Conservation (phyloP, 2,888 invertebrate species). For the Lacanobia wlatinum region DNA sequence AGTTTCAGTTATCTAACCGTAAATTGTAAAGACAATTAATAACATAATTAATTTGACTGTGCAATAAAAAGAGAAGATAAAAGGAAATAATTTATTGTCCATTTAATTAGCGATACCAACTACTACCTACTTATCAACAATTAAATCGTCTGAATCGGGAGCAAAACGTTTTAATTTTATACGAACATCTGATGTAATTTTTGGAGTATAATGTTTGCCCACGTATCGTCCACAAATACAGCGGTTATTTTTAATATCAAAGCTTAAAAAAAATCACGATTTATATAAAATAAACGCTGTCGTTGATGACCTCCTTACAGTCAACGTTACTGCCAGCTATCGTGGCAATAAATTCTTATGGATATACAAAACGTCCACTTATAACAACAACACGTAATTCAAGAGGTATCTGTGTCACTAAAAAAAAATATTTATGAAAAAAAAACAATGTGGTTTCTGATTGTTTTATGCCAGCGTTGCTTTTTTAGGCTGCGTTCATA, state of each 20-base stretch:
- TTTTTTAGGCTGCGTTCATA: neutral
- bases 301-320: conserved; percentile 83
- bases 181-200: conserved; percentile 41
- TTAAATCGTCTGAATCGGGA: conserved; percentile 27
- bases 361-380: conserved; percentile 75
- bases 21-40: neutral
- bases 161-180: conserved; percentile 19
- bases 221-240: conserved; percentile 62
- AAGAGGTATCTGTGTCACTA: conserved; percentile 80
- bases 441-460: conserved; percentile 40
- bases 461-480: conserved; percentile 27
- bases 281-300: conserved; percentile 77
- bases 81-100: neutral
- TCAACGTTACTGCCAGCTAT: conserved; percentile 80
- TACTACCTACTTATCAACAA: neutral
- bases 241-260: conserved; percentile 66
- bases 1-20: neutral
- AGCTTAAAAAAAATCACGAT: conserved; percentile 74
- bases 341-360: conserved; percentile 82
- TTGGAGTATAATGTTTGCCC: conserved; percentile 35
- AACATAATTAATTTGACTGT: neutral
- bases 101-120: conserved; percentile 2
- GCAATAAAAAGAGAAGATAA: conserved; percentile 18
- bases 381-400: conserved; percentile 74
- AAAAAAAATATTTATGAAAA: conserved; percentile 26